Percentiles rank a stretch among this genome's conserved stretches.
Conservation (phyloP, 2,113 vertebrate genomes). For the Misgurnus mizolepis region DNA sequence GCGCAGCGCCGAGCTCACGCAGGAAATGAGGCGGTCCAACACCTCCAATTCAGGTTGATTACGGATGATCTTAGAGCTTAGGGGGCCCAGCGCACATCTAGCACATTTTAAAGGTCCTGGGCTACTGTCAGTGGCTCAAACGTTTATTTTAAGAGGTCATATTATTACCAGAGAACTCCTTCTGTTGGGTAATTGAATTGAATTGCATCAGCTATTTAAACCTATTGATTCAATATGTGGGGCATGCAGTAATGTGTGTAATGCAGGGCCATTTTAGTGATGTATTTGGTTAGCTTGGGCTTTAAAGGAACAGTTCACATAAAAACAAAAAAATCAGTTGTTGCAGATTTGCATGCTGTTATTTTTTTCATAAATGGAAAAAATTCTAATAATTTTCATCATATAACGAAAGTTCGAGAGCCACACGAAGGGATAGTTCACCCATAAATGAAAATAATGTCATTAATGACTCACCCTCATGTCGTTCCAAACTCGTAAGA, state of each 20-base stretch:
- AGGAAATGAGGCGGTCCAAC: constrained; percentile 53
- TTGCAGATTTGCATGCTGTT: neutral
- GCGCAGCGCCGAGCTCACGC: constrained; percentile 54
- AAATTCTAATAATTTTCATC: too few relatives aligned
- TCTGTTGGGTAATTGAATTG: constrained; percentile 34
- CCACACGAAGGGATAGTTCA: too few relatives aligned
- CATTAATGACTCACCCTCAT: too few relatives aligned
- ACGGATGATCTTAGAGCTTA: constrained; percentile 25
- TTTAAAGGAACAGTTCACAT: neutral
- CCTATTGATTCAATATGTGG: constrained; percentile 13
- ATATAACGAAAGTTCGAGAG: too few relatives aligned
- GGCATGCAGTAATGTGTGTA: neutral
- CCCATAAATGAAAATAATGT: too few relatives aligned
- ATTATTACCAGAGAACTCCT: constrained; percentile 28
- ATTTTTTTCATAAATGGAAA: too few relatives aligned
- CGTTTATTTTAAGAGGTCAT: constrained; percentile 18
- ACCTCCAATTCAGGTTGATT: constrained; percentile 36
- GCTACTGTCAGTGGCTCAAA: constrained; percentile 17
- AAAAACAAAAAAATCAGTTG: too few relatives aligned
- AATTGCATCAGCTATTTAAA: constrained; percentile 18
- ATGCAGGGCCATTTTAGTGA: constrained; percentile 2
- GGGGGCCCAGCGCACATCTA: neutral
- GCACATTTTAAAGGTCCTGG: neutral
- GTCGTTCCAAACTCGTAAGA: too few relatives aligned
- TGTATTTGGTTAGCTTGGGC: neutral